Evolutionary conservation across 2,797 vertebrate genomes (phyloP), one percentile per base, ranked within the genome.

Genomic region (Eleutherodactylus coqui): DNA sequence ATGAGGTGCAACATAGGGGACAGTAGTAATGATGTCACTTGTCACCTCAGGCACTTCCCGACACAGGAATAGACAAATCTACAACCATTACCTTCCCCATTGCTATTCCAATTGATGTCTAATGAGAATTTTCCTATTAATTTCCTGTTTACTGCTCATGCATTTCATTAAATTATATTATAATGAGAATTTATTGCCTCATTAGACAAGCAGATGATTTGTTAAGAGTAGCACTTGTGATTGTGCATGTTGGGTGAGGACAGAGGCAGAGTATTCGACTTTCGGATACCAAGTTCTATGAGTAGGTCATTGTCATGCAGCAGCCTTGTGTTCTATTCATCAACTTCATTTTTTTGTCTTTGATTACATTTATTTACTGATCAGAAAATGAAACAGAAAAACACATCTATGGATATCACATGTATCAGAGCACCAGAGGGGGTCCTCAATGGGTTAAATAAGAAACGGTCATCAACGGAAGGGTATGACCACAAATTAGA

Each of bases 151-250:
- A 82, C 34, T 55, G 67, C 80, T 82, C 80, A 58, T 21, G 49
- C 67, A 72, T 70, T 36, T 55, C 67, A n/a, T 73, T 82, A 73
- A 72, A 73, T 82, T 43, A 82, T 73, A 82, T 82, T 82, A 38
- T 82, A 82, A 82, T 82, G 80, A 82, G 80, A 82, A 72, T 73
- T 27, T 58, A 82, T 82, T 53, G 67, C 14, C 47, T 72, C 80
- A 58, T 82, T 82, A 82, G 80, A 58, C 47, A 82, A 16, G 34
- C 19, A 69, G 62, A 81, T 67, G 58, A 81, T 69, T 69, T 69
- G 60, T 69, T 81, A 32, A 38, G 34, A 82, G 49, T 58, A 82
- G 47, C 80, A 55, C 41, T 69, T 11, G n/a, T 32, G 47, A 76
- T 34, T 34, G 75, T 53, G 47, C n/a, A 36, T 4, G 17, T 76